Base-by-base conservation (phyloP, 2,888 invertebrate species). In the Callinectes sapidus region DNA sequence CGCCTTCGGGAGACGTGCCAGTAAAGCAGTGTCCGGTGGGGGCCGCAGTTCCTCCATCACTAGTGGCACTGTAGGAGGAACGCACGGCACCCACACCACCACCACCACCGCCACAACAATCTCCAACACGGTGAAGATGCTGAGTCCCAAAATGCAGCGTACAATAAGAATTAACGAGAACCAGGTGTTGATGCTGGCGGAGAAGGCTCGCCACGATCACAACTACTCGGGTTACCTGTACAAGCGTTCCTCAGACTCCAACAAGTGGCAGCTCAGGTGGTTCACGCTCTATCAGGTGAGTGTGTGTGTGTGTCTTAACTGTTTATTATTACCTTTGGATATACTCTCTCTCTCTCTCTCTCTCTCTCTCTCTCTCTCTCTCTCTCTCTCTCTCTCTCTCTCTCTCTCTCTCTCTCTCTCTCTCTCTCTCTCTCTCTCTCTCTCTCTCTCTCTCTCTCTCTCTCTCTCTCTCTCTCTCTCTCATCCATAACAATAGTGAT, bases 241-340 rank as follows among this genome's bases (percentile, higher is more conserved):
- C 96, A 98, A 98, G 96, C 96, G 97, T 95, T 98, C 98, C 91
- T 97, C 98, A 0, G 98, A 98, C 95, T 97, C 97, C 95, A 97
- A 97, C 95, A 98, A 98, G 96, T 98, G 98, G 98, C 98, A 98
- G 95, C 96, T 97, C 90, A 96, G 98, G 91, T 98, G 97, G 97
- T 98, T 98, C 95, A 97, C 97, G 55, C 96, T 98, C 1, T 98
- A 98, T 95, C 98, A 98, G 97, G 98, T 98, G 95, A 96, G 95
- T 81, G 2, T 86, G 81, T 32, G 35, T 81, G 81, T 32, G n/a
- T n/a, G n/a, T n/a, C n/a, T 14, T 81, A 28, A 13, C 8, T 81
- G 81, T 81, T n/a, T n/a, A n/a, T n/a, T n/a, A n/a, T n/a, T n/a
- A n/a, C n/a, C n/a, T n/a, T n/a, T n/a, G n/a, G n/a, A n/a, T n/a